A percentile compares a stretch with the other conserved stretches of the same genome.
Conservation (phyloP, 2,888 invertebrate genomes). For the Caenorhabditis sp. region DNA sequence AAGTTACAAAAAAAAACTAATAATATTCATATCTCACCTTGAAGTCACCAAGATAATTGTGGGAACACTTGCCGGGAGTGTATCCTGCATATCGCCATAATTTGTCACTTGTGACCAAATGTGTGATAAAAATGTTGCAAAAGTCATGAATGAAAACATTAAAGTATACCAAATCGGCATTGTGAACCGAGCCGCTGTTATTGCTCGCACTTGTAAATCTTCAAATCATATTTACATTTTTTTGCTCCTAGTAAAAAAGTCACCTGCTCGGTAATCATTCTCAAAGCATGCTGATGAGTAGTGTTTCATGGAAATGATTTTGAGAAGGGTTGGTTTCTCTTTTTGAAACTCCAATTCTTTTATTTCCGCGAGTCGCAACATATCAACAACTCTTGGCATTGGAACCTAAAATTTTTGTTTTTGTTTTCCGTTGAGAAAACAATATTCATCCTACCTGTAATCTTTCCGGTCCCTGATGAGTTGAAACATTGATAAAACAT, state of each 20-base stretch:
- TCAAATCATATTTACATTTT: constrained; percentile 5
- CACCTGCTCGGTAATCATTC: constrained; percentile 48
- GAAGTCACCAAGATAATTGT: constrained; percentile 51
- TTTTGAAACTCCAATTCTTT: constrained; percentile 31
- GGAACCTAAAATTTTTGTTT: constrained; percentile 45
- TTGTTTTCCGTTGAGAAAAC: not conserved
- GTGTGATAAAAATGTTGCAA: constrained; percentile 57
- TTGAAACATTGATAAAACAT: constrained; percentile 56
- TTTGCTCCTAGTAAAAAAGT: too few relatives aligned
- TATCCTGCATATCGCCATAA: constrained; percentile 47
- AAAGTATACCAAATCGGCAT: constrained; percentile 61
- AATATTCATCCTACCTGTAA: constrained; percentile 53
- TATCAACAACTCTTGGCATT: constrained; percentile 56
- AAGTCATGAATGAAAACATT: constrained; percentile 54
- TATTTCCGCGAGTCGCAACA: constrained; percentile 43
- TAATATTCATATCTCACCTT: constrained; percentile 41
- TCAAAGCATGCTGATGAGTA: constrained; percentile 58
- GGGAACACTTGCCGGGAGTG: constrained; percentile 41
- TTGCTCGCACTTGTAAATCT: constrained; percentile 57
- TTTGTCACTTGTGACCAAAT: constrained; percentile 63
- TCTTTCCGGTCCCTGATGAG: constrained; percentile 55
- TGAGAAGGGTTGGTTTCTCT: constrained; percentile 40
- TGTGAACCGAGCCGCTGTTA: constrained; percentile 52
- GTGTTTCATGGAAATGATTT: constrained; percentile 47
- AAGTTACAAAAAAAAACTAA: too few relatives aligned